Conservation (phyloP, 2,888 invertebrate genomes). For the Lamellibrachia satsuma region DNA sequence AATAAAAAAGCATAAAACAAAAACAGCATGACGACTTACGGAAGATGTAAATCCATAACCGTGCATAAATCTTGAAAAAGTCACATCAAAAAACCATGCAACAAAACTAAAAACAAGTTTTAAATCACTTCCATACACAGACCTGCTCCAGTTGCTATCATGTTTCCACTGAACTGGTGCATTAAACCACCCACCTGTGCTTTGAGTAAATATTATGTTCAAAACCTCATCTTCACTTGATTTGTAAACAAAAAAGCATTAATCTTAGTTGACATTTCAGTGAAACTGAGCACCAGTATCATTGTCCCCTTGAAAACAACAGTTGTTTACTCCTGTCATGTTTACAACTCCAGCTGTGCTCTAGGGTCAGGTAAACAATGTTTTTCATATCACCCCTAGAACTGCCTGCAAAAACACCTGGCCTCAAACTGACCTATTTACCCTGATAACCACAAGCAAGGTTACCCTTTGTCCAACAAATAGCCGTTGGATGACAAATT, state of each 20-base stretch:
- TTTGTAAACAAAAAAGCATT: not conserved
- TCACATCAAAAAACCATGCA: not conserved
- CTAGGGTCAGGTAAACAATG: not conserved
- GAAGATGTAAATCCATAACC: not conserved
- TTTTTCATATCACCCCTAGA: not conserved
- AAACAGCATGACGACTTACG: not conserved
- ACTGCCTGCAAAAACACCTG: not conserved
- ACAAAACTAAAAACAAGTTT: not conserved
- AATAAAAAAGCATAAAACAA: not conserved
- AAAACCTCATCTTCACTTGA: not conserved
- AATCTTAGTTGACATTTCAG: not conserved
- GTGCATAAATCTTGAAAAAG: not conserved
- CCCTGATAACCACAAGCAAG: not conserved
- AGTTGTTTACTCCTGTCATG: not conserved
- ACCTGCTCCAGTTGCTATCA: not conserved
- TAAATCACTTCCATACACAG: not conserved
- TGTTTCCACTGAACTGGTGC: not conserved
- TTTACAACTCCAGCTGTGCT: too few relatives aligned
- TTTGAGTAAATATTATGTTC: not conserved
- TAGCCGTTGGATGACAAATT: not conserved
- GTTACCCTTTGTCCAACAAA: not conserved
- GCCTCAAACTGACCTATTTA: not conserved
- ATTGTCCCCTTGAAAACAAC: not conserved
- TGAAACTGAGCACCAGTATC: not conserved
- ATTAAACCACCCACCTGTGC: not conserved